Evolutionary conservation across 2,113 vertebrate species (phyloP), one percentile per base, ranked within the genome.

Genomic region (Atherinomorus stipes): DNA sequence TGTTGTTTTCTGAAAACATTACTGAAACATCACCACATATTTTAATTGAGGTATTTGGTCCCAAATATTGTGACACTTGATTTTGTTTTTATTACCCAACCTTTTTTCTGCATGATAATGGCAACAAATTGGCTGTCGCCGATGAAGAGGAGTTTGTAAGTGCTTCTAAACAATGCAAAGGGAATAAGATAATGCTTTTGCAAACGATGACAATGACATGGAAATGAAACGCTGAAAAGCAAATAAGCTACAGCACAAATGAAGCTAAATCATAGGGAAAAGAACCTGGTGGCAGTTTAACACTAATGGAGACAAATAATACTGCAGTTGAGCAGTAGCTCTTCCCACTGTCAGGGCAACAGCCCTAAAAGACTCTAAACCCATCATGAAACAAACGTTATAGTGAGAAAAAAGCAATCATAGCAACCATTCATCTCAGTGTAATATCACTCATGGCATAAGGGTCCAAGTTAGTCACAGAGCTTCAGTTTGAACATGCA

Each of bases 341-440:
- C 21, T 69, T 80, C 74, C 80, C n/a, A 51, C 60, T 68, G 57
- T 70, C 66, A 56, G 37, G 50, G 44, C 19, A 71, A 86, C 64
- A 64, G 47, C 59, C 31, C 19, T 25, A 31, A 64, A 69, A 69
- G 72, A 67, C 57, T 47, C 21, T 67, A 81, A 42, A 52, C 52
- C 50, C 45, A 56, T 31, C 21, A 23, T 37, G 66, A 79, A 50
- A 47, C 26, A 72, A 71, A 81, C 56, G 67, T 51, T 61, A 4
- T 18, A 16, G 40, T 50, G 53, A 65, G 47, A 64, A 81, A 63
- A 73, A 78, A 22, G 79, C 64, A 76, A 77, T 81, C 76, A 81
- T 74, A 70, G 83, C 68, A 86, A 76, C 66, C 26, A 85, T 85
- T 84, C 82, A 76, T 76, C 78, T 78, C 42, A 22, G 58, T 65